Conservation (phyloP, 2,113 vertebrate genomes). For the Notarius lentiginosus region DNA sequence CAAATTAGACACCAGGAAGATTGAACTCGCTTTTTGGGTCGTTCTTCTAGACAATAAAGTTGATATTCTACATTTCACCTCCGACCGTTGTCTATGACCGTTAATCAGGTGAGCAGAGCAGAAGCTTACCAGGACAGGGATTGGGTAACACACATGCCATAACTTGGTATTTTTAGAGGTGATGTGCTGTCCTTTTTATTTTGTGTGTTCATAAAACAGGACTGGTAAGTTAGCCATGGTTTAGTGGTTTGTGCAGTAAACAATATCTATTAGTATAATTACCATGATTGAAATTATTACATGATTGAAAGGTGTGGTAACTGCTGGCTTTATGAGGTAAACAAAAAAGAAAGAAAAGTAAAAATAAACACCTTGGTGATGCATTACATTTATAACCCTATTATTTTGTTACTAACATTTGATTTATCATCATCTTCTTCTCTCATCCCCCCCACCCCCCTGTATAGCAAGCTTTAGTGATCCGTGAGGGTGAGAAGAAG, state of each 20-base stretch:
- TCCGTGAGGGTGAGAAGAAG: slow-evolving; percentile 85
- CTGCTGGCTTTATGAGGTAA: neutral
- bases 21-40: too few relatives aligned
- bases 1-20: too few relatives aligned
- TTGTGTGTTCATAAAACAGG: neutral
- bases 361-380: neutral
- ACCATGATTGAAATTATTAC: neutral
- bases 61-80: too few relatives aligned
- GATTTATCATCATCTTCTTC: neutral
- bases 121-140: neutral
- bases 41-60: too few relatives aligned
- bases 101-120: neutral
- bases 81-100: too few relatives aligned
- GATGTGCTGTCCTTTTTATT: neutral
- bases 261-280: neutral
- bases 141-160: neutral
- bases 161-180: slow-evolving; percentile 6
- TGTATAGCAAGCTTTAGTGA: slow-evolving; percentile 87
- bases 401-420: neutral
- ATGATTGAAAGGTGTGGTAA: neutral
- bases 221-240: neutral
- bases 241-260: neutral
- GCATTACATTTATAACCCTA: neutral
- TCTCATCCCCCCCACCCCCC: slow-evolving; percentile 26
- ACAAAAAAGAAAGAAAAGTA: neutral